phyloP scores from a whole-genome alignment of 2,888 invertebrate species.

The Congeria kusceri region DNA sequence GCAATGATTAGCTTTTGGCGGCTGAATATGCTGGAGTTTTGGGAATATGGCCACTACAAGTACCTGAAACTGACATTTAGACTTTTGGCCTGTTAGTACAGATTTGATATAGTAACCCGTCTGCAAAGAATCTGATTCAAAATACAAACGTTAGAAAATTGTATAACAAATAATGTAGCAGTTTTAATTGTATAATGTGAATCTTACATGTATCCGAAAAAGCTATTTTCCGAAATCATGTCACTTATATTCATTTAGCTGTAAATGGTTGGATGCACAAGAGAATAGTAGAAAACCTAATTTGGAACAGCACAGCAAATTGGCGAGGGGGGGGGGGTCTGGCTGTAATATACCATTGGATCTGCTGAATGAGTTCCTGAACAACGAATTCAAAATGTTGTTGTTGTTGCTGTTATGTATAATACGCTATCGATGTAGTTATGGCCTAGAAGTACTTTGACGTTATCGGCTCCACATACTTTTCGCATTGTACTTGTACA shows the following conservation, averaged over 20 bases:
- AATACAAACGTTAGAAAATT: no score
- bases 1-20: slow-evolving; percentile 28
- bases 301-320: slow-evolving; percentile 33
- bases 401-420: no score
- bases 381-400: slow-evolving; percentile 38
- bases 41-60: slow-evolving; percentile 33
- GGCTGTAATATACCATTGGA: slow-evolving; percentile 26
- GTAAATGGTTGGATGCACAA: slow-evolving; percentile 27
- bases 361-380: slow-evolving; percentile 26
- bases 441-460: no score
- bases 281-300: slow-evolving; percentile 10
- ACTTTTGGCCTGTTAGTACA: slow-evolving; percentile 33
- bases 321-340: slow-evolving; percentile 3
- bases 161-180: no score
- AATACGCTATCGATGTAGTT: no score
- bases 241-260: slow-evolving; percentile 6
- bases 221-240: not conserved
- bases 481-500: no score
- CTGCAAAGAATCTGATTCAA: no score
- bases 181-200: no score
- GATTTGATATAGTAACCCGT: no score
- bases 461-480: no score
- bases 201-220: no score
- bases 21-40: no score
- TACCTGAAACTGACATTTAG: slow-evolving; percentile 41